Percentiles rank a stretch among this genome's conserved stretches.
These are phyloP conservation scores for Drosophila borealis DNA, from an alignment of 2,888 invertebrate species.

Conservation along the genomic window DNA sequence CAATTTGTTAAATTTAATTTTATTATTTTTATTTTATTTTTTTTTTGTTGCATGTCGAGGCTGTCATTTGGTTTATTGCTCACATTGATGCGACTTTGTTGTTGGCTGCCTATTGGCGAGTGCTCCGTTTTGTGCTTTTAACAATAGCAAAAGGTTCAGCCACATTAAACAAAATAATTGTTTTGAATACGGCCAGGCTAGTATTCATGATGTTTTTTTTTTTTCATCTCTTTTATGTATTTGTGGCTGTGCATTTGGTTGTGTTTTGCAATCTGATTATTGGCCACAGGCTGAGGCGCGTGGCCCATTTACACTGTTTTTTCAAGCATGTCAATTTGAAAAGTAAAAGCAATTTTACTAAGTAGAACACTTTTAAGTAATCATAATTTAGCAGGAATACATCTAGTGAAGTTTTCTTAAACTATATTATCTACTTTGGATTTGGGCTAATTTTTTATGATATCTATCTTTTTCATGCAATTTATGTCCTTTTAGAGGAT, in stretches of 20 bases:
- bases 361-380: neutral
- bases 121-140: constrained; percentile 48
- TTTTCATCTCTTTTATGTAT: neutral
- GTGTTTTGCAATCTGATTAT: constrained; percentile 33
- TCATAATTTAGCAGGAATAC: no score
- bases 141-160: constrained; percentile 62
- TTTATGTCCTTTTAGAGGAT: no score
- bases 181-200: constrained; percentile 28
- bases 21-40: neutral
- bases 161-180: constrained; percentile 70
- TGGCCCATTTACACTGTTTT: constrained; percentile 22
- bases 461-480: no score
- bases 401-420: no score
- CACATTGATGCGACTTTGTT: neutral
- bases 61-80: constrained; percentile 37
- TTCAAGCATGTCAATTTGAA: constrained; percentile 14
- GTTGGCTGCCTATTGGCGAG: neutral
- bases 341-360: neutral
- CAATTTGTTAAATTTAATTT: neutral
- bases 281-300: constrained; percentile 14
- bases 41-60: constrained; percentile 23
- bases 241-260: constrained; percentile 7
- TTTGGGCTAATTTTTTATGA: no score
- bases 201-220: neutral
- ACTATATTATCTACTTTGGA: no score